Evolutionary conservation across 2,113 vertebrate genomes (phyloP), one percentile per base, ranked within the genome.

Genomic region (Riparia riparia): DNA sequence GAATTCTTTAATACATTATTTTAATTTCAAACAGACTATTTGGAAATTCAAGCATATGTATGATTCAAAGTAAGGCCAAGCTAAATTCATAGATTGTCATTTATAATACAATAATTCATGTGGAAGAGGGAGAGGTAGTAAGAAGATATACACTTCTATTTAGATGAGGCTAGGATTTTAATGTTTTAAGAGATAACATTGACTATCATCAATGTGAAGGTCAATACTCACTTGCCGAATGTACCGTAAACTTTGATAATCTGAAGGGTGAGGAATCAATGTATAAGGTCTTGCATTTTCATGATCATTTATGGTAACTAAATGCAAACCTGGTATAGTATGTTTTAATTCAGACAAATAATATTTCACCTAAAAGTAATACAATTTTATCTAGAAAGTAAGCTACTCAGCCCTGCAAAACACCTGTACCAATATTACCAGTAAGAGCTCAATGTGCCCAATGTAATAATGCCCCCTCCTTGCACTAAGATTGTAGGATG

Each of bases 41-140:
- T 92, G 83, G 91, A 96, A 94, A 94, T 71, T 87, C 71, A 91
- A 93, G 88, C 80, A 51, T 71, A 94, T 73, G 42, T 77, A 95
- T 24, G 50, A 72, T 80, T 74, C 44, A 70, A 89, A 96, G 68
- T 69, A 93, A 86, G 83, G 66, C 20, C 47, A 95, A 87, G 24
- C n/a, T 86, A 92, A 83, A 92, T 83, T 78, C 89, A 90, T 7
- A 82, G 53, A 70, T 14, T 94, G 17, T 50, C 14, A 77, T 66
- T 70, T 86, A 58, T 57, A 94, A 89, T 73, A 68, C 2, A 92
- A 82, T 70, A 82, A 91, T 50, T 34, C 51, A 74, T 53, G 57
- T 34, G 25, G 42, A 68, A 61, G 84, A 69, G 80, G 7, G 31
- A 89, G 39, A 74, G 10, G 49, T 47, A 89, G 53, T n/a, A 89